These are phyloP conservation scores for Rhynchophorus ferrugineus DNA, from an alignment of 1,140 invertebrate species.

Conservation along the genomic window DNA sequence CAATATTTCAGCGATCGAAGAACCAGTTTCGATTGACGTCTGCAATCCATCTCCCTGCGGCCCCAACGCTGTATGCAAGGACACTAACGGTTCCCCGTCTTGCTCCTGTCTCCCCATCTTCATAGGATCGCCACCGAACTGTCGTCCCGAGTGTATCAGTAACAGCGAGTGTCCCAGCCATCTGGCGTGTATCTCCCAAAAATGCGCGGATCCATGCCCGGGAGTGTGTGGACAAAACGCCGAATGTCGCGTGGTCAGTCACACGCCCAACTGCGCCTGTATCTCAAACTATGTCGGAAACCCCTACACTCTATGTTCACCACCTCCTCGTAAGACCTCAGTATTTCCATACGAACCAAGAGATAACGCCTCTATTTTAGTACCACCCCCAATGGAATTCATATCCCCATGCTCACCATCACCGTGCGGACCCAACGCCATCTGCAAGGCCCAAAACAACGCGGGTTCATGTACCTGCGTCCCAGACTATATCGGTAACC, in stretches of 20 bases:
- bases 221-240: slow-evolving; percentile 52
- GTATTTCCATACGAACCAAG: background rate
- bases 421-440: slow-evolving; percentile 60
- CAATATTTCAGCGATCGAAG: too few relatives aligned
- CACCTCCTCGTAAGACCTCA: slow-evolving; percentile 10
- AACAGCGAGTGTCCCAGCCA: slow-evolving; percentile 57
- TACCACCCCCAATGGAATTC: slow-evolving; percentile 35
- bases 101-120: slow-evolving; percentile 56
- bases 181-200: slow-evolving; percentile 57
- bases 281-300: slow-evolving; percentile 45
- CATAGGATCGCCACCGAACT: slow-evolving; percentile 53
- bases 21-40: slow-evolving; percentile 41
- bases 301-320: slow-evolving; percentile 39
- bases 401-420: slow-evolving; percentile 53
- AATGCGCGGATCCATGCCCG: slow-evolving; percentile 49
- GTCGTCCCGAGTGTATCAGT: slow-evolving; percentile 60
- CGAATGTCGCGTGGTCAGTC: slow-evolving; percentile 49
- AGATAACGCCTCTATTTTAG: slow-evolving; percentile 6
- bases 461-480: slow-evolving; percentile 60
- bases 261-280: slow-evolving; percentile 51
- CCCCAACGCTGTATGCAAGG: slow-evolving; percentile 55
- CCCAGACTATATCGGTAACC: slow-evolving; percentile 62
- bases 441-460: slow-evolving; percentile 53
- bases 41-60: slow-evolving; percentile 59
- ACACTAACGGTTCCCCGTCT: slow-evolving; percentile 47